A percentile compares a stretch with the other conserved stretches of the same genome.
phyloP scores from a whole-genome alignment of 2,113 vertebrate species.

The Taurulus bubalis region DNA sequence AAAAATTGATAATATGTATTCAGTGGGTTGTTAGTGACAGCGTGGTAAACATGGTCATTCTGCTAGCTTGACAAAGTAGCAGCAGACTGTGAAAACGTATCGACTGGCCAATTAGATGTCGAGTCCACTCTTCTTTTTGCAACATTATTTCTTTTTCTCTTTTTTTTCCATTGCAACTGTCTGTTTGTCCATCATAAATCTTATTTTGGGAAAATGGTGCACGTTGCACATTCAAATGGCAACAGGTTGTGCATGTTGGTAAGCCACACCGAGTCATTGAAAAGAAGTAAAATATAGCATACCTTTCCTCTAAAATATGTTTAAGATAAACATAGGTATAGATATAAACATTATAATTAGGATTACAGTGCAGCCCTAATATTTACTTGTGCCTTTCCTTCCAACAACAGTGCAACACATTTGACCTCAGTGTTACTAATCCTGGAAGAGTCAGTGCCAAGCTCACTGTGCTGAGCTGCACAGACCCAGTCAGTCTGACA shows the following conservation, averaged over 20 bases:
- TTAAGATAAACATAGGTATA: no score
- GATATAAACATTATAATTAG: not conserved
- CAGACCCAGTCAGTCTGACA: slow-evolving; percentile 12
- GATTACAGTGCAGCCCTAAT: not conserved
- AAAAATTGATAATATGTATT: no score
- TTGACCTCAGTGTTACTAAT: slow-evolving; percentile 29
- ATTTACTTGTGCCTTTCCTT: not conserved
- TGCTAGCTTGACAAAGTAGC: no score
- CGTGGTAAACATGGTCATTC: no score
- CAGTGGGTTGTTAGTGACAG: no score
- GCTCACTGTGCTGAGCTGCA: slow-evolving; percentile 4
- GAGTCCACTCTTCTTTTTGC: not conserved
- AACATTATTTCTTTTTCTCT: not conserved
- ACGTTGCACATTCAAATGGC: not conserved
- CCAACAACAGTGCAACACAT: slow-evolving; percentile 21
- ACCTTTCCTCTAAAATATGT: no score
- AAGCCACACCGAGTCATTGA: not conserved
- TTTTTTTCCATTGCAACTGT: not conserved
- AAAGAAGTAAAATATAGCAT: not conserved
- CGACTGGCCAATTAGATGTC: not conserved
- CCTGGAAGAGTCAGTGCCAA: slow-evolving; percentile 18
- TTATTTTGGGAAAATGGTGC: not conserved
- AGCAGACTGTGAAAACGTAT: no score
- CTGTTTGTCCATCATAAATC: not conserved
- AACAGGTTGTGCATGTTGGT: not conserved